Percentiles rank a stretch among this genome's conserved stretches.
These are phyloP conservation scores for Cichladusa arquata DNA, from an alignment of 2,113 vertebrate species.

Conservation along the genomic window DNA sequence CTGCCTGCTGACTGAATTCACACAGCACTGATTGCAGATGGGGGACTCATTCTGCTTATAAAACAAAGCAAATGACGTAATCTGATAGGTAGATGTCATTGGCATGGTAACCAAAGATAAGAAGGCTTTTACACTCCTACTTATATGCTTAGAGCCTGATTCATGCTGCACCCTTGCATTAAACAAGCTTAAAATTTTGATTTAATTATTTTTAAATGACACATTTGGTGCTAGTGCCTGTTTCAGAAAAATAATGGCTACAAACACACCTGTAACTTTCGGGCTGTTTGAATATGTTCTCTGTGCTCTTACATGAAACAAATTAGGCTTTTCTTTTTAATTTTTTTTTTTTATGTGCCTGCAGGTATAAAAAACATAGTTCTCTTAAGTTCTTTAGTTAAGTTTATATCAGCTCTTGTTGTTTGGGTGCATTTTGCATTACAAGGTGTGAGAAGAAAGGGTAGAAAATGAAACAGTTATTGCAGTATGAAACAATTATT, in stretches of 20 bases:
- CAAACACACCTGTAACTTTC: background rate
- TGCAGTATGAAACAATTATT: background rate
- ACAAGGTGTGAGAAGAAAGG: background rate
- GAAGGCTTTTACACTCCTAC: slow-evolving; percentile 39
- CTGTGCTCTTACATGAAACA: background rate
- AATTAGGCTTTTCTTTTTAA: background rate
- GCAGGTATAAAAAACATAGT: background rate
- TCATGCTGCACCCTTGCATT: slow-evolving; percentile 27
- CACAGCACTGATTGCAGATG: slow-evolving; percentile 14
- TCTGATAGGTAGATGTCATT: slow-evolving; percentile 43
- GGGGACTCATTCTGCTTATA: slow-evolving; percentile 55
- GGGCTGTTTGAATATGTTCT: background rate
- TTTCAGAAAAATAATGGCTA: background rate
- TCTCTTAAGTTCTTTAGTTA: background rate
- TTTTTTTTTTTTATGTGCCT: too few species aligned
- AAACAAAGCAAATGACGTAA: slow-evolving; percentile 54
- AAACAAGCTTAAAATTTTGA: slow-evolving; percentile 29
- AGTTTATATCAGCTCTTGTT: background rate
- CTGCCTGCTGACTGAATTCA: slow-evolving; percentile 21
- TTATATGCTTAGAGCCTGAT: slow-evolving; percentile 27
- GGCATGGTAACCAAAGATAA: slow-evolving; percentile 72
- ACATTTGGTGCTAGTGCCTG: background rate
- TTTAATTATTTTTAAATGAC: slow-evolving; percentile 35
- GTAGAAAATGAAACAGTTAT: background rate
- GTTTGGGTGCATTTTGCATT: background rate